Conservation (phyloP, 1,140 invertebrate genomes). For the Conus betulinus region DNA sequence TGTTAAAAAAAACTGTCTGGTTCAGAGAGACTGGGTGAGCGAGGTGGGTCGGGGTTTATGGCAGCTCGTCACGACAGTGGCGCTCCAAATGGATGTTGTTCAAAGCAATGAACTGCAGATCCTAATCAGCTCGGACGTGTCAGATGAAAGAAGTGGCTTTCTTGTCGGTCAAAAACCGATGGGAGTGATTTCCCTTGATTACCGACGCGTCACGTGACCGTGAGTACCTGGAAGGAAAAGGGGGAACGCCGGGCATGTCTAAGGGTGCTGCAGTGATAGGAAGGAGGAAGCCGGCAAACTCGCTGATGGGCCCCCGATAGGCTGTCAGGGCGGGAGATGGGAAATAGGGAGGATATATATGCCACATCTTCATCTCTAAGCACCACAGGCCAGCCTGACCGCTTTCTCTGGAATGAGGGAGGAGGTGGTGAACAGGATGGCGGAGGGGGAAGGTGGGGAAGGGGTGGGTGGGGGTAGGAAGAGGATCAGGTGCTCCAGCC, state of each 20-base stretch:
- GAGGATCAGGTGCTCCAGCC: too few species aligned
- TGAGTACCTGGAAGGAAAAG: not conserved
- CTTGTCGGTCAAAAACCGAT: not conserved
- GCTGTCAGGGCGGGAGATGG: not conserved
- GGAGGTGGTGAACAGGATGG: not conserved
- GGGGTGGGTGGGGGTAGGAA: not conserved
- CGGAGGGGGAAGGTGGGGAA: not conserved
- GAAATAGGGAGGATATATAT: not conserved
- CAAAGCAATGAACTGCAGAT: not conserved
- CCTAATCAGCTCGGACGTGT: not conserved
- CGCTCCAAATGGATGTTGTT: not conserved
- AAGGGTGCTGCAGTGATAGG: too few species aligned
- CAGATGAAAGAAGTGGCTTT: not conserved
- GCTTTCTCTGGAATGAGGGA: not conserved
- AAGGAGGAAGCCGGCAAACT: not conserved
- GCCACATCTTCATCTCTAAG: slow-evolving; percentile 18
- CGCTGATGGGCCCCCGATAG: not conserved
- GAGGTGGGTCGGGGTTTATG: not conserved
- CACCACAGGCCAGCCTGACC: not conserved
- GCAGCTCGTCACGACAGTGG: not conserved
- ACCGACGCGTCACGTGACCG: not conserved
- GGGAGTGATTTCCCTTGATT: not conserved
- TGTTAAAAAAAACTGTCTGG: not conserved
- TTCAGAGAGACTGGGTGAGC: slow-evolving; percentile 21
- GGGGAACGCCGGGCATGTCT: not conserved